Conservation (phyloP, 1,140 invertebrate species). For the Bradynema listronoti region DNA sequence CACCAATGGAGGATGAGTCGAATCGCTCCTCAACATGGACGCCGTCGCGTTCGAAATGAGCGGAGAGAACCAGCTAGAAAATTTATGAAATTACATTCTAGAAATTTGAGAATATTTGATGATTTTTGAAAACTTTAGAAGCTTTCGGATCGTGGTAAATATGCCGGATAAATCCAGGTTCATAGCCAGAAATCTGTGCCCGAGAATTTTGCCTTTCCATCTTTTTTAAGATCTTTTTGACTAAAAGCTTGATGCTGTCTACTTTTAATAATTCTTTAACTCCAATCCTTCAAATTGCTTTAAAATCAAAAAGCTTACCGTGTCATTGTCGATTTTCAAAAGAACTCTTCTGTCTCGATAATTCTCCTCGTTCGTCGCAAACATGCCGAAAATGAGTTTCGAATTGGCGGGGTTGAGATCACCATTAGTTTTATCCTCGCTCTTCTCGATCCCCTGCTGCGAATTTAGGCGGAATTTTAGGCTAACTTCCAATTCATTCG, state of each 20-base stretch:
- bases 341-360: constrained; percentile 18
- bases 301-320: too few relatives aligned
- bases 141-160: not conserved
- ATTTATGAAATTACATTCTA: too few relatives aligned
- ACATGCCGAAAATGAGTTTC: constrained; percentile 12
- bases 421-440: not conserved
- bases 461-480: constrained; percentile 25
- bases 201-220: too few relatives aligned
- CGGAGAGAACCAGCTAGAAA: constrained; percentile 31
- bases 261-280: too few relatives aligned
- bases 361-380: constrained; percentile 18
- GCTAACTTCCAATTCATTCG: constrained; percentile 26
- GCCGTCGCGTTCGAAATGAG: constrained; percentile 17
- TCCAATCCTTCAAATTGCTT: too few relatives aligned
- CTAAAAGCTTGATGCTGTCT: too few relatives aligned
- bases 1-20: not conserved
- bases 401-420: not conserved
- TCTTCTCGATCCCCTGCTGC: not conserved
- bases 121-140: constrained; percentile 10
- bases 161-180: too few relatives aligned
- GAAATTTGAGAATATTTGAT: too few relatives aligned
- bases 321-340: constrained; percentile 22
- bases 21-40: constrained; percentile 24
- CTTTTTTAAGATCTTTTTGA: too few relatives aligned
- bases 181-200: too few relatives aligned